Percentiles rank a stretch among this genome's conserved stretches.
Conservation (phyloP, 2,113 vertebrate species). For the Jaculus jaculus region DNA sequence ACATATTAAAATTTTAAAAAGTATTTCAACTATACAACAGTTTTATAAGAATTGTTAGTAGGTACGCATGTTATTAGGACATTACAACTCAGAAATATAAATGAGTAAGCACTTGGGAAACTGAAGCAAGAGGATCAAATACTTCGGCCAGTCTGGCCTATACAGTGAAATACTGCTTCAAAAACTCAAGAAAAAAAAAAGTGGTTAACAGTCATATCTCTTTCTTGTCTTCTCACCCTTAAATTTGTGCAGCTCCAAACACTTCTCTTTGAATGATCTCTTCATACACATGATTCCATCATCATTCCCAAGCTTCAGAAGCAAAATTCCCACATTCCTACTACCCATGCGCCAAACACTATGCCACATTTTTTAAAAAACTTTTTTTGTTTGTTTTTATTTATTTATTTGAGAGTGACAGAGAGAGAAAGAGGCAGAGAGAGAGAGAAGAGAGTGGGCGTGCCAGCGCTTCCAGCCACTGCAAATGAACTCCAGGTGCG, state of each 20-base stretch:
- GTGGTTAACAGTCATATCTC: not conserved
- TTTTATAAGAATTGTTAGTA: not conserved
- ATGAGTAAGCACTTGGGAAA: not conserved
- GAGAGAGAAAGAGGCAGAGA: too few relatives aligned
- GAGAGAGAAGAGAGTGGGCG: too few relatives aligned
- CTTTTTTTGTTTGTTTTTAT: too few relatives aligned
- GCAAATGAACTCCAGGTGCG: too few relatives aligned
- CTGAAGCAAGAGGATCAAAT: not conserved
- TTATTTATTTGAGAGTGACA: too few relatives aligned
- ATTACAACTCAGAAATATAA: conserved; percentile 23
- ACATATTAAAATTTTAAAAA: conserved; percentile 48
- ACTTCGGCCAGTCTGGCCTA: not conserved
- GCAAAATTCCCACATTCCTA: conserved; percentile 19
- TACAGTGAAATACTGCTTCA: not conserved
- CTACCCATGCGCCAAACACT: not conserved
- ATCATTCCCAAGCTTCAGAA: conserved; percentile 32
- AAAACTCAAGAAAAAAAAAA: not conserved
- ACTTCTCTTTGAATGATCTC: not conserved
- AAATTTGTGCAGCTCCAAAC: not conserved
- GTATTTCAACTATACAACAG: conserved; percentile 21
- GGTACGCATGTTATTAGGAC: not conserved
- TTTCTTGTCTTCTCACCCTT: not conserved
- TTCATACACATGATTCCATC: not conserved
- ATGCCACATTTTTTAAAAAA: not conserved
- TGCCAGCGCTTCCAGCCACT: too few relatives aligned